Percentiles rank a stretch among this genome's conserved stretches.
These are phyloP conservation scores for Lithophane leautieri DNA, from an alignment of 2,888 invertebrate genomes.

Conservation along the genomic window DNA sequence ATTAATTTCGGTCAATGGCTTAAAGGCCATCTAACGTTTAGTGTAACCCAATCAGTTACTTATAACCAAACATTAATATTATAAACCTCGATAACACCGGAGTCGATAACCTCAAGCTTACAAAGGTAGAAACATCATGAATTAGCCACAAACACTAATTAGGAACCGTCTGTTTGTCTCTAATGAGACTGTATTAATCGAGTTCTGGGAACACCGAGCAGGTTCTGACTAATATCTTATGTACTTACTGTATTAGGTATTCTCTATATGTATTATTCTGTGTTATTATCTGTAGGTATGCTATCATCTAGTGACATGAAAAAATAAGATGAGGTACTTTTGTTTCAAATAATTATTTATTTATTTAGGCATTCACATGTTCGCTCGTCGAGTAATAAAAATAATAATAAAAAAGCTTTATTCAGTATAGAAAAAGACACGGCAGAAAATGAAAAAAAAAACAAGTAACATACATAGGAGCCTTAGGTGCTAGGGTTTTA, in stretches of 20 bases:
- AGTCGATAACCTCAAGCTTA: background rate
- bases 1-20: background rate
- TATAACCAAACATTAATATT: background rate
- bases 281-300: too few species aligned
- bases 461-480: too few species aligned
- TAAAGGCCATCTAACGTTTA: background rate
- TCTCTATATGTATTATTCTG: too few species aligned
- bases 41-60: background rate
- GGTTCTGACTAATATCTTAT: background rate
- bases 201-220: constrained; percentile 1
- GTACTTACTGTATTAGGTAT: too few species aligned
- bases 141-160: constrained; percentile 28
- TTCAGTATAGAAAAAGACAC: too few species aligned
- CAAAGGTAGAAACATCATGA: background rate
- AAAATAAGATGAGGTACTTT: background rate
- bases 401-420: too few species aligned
- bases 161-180: background rate
- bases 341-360: background rate
- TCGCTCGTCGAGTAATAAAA: background rate
- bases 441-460: too few species aligned
- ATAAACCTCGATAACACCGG: background rate
- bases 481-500: too few species aligned
- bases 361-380: background rate
- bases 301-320: background rate
- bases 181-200: background rate